phyloP scores from a whole-genome alignment of 92 coral and sea anemone species.

The Palythoa heliodiscus region DNA sequence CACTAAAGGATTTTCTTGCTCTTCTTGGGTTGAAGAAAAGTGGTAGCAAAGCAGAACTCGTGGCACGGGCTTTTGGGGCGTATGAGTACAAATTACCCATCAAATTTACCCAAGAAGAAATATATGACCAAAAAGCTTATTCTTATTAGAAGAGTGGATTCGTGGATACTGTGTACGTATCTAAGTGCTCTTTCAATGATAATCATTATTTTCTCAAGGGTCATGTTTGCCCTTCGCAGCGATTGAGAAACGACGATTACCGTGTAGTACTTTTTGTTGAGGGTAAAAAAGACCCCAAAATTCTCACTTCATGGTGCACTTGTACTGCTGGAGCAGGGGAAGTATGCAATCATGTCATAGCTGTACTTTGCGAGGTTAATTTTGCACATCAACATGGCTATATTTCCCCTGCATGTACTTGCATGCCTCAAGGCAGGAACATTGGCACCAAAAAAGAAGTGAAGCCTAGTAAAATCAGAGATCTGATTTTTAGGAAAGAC shows the following conservation, averaged over 20 bases:
- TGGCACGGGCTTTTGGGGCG: conserved; percentile 42
- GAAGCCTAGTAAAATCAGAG: conserved; percentile 24
- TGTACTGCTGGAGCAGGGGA: conserved; percentile 67
- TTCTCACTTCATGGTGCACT: conserved; percentile 74
- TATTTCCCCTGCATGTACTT: conserved; percentile 45
- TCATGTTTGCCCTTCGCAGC: conserved; percentile 56
- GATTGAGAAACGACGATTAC: conserved; percentile 55
- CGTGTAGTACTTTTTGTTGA: conserved; percentile 50
- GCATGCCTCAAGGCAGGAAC: conserved; percentile 52
- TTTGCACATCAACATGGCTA: conserved; percentile 48
- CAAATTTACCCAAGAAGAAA: conserved; percentile 41
- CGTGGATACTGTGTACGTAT: conserved; percentile 28
- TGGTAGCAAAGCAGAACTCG: conserved; percentile 36
- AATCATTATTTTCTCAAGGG: conserved; percentile 16
- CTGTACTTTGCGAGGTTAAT: conserved; percentile 56
- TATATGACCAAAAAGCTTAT: conserved; percentile 36
- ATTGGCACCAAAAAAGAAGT: conserved; percentile 47
- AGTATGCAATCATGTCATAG: conserved; percentile 64
- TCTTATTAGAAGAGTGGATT: conserved; percentile 33
- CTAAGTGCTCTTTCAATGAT: conserved; percentile 2
- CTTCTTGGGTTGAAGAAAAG: conserved; percentile 40
- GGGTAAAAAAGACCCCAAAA: conserved; percentile 42
- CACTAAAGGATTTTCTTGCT: conserved; percentile 35
- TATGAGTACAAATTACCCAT: conserved; percentile 26
- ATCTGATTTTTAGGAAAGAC: conserved; percentile 42